phyloP scores from a whole-genome alignment of 2,888 invertebrate species.

The Lasioglossum malachurum region DNA sequence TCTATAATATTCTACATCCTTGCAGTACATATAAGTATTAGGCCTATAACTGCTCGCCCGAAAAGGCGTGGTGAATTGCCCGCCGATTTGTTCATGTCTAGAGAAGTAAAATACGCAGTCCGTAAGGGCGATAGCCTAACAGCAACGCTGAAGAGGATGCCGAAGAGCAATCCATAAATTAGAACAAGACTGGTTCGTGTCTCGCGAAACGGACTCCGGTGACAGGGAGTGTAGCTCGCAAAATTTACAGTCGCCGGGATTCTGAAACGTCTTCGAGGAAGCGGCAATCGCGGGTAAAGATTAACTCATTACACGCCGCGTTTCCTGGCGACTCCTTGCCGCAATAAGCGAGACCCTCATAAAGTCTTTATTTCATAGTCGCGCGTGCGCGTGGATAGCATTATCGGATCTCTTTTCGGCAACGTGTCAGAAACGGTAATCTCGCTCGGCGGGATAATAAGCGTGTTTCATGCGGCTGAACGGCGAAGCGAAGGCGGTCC shows the following conservation, averaged over 20 bases:
- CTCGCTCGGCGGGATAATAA: background rate
- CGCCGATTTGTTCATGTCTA: background rate
- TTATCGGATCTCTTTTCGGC: slow-evolving; percentile 12
- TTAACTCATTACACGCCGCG: slow-evolving; percentile 41
- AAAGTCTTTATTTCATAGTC: slow-evolving; percentile 31
- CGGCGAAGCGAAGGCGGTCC: background rate
- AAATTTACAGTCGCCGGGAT: background rate
- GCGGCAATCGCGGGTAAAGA: slow-evolving; percentile 13
- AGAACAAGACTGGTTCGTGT: background rate
- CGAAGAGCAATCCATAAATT: background rate
- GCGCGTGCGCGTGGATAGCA: background rate
- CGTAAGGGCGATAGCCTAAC: background rate
- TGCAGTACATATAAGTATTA: too few species aligned
- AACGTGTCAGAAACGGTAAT: slow-evolving; percentile 3
- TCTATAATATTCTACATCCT: too few species aligned
- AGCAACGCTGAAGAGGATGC: background rate
- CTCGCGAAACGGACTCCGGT: background rate
- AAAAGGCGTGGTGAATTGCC: background rate
- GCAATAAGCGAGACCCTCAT: slow-evolving; percentile 24
- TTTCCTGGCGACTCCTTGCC: background rate
- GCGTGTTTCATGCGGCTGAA: background rate
- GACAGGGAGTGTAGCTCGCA: slow-evolving; percentile 1
- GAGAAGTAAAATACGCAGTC: background rate
- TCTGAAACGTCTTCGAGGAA: slow-evolving; percentile 18
- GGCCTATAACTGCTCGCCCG: too few species aligned